Conservation (phyloP, 2,113 vertebrate genomes). For the Halichoerus grypus region DNA sequence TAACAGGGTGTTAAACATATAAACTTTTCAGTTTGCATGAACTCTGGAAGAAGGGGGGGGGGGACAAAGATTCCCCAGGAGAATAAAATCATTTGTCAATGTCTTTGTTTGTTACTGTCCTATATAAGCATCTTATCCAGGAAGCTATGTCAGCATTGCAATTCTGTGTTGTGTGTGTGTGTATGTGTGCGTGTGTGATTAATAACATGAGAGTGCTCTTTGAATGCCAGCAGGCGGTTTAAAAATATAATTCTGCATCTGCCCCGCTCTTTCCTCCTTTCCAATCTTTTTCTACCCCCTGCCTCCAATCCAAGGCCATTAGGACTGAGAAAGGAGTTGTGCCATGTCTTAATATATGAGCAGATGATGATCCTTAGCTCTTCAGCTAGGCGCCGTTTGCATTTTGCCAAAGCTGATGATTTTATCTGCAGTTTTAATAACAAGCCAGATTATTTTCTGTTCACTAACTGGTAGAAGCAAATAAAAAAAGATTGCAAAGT, state of each 20-base stretch:
- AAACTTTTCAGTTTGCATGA: constrained; percentile 79
- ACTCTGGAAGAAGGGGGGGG: constrained; percentile 39
- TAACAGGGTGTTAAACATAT: constrained; percentile 80
- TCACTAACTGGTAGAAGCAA: constrained; percentile 21
- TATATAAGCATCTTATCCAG: constrained; percentile 73
- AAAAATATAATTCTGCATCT: constrained; percentile 81
- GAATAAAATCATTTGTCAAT: constrained; percentile 79
- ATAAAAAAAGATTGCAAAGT: constrained; percentile 60
- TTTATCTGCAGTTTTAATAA: constrained; percentile 73
- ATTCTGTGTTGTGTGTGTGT: constrained; percentile 68
- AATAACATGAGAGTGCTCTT: constrained; percentile 70
- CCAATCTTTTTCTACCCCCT: background rate
- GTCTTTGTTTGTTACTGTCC: constrained; percentile 81
- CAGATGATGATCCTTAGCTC: constrained; percentile 67
- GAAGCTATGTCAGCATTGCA: constrained; percentile 77
- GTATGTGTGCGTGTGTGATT: constrained; percentile 77
- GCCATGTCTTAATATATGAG: constrained; percentile 83
- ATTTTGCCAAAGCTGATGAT: constrained; percentile 79
- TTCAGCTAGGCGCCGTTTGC: constrained; percentile 74
- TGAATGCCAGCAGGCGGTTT: constrained; percentile 78
- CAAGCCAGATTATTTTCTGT: constrained; percentile 30
- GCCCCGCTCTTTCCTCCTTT: constrained; percentile 68
- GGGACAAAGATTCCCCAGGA: constrained; percentile 58
- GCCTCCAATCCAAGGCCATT: constrained; percentile 65
- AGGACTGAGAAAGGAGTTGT: constrained; percentile 81